These are phyloP conservation scores for Austrofundulus limnaeus DNA, from an alignment of 2,113 vertebrate genomes.

Conservation along the genomic window DNA sequence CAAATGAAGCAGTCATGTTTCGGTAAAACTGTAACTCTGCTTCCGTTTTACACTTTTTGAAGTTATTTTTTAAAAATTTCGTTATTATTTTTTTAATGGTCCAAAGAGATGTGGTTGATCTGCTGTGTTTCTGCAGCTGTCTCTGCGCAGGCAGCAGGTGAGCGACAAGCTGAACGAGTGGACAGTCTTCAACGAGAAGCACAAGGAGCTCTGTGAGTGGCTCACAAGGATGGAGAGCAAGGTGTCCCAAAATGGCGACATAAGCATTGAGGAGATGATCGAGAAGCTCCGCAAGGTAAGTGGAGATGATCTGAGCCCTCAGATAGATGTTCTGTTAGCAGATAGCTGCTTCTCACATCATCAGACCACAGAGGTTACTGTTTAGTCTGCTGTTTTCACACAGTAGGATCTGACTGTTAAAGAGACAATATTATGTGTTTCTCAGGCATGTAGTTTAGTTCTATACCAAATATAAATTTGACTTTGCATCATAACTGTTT, in stretches of 20 bases:
- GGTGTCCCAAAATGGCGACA: conserved; percentile 93
- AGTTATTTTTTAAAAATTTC: no score
- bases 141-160: conserved; percentile 87
- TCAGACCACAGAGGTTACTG: no score
- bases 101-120: not conserved
- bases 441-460: no score
- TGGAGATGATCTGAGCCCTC: not conserved
- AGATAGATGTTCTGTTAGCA: not conserved
- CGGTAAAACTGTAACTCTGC: conserved; percentile 14
- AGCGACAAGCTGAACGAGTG: conserved; percentile 92
- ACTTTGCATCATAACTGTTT: no score
- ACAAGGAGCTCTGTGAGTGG: conserved; percentile 97
- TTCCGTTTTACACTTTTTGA: conserved; percentile 16
- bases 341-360: not conserved
- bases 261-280: conserved; percentile 98
- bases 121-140: conserved; percentile 79
- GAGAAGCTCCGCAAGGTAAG: conserved; percentile 95
- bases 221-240: conserved; percentile 96
- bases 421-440: no score
- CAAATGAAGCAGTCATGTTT: conserved; percentile 29
- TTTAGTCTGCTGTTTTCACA: not conserved
- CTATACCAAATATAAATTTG: no score
- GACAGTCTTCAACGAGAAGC: conserved; percentile 91
- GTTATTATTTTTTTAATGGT: not conserved
- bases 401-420: no score